Evolutionary conservation across 2,797 vertebrate genomes (phyloP).

Genomic region (Austrolebias charrua): DNA sequence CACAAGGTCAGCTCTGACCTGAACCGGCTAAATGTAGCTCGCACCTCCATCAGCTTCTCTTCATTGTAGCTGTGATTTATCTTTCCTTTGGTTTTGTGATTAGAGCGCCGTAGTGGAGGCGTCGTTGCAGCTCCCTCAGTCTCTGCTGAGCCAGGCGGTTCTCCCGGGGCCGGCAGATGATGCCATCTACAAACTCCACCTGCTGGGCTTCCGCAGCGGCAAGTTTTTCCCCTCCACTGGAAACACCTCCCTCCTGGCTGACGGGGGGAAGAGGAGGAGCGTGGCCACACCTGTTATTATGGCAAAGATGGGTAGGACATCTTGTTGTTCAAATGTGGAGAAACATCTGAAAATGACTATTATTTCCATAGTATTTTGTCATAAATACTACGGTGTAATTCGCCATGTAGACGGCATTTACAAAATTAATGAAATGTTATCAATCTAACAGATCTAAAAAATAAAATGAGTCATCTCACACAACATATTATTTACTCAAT

Average conservation of each 20-base stretch:
- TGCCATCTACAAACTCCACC: constrained; percentile 88
- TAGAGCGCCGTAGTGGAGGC: constrained; percentile 93
- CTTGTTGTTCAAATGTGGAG: background rate
- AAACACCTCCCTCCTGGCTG: constrained; percentile 88
- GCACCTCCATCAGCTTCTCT: too few relatives aligned
- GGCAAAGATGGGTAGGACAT: constrained; percentile 87
- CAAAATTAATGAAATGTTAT: too few relatives aligned
- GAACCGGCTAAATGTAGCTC: too few relatives aligned
- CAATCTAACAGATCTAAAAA: too few relatives aligned
- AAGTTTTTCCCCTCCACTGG: constrained; percentile 94
- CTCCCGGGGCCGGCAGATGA: constrained; percentile 82
- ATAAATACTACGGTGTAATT: too few relatives aligned
- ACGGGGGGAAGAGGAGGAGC: constrained; percentile 86
- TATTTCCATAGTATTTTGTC: too few relatives aligned
- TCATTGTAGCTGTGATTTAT: background rate
- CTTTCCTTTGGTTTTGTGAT: too few relatives aligned
- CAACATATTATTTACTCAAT: too few relatives aligned
- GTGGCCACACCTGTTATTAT: constrained; percentile 95
- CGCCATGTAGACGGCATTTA: too few relatives aligned
- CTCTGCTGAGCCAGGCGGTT: constrained; percentile 83
- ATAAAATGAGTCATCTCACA: too few relatives aligned
- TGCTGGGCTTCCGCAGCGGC: constrained; percentile 95
- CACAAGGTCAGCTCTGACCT: constrained; percentile 82
- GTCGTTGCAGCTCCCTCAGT: constrained; percentile 91
- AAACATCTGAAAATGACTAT: too few relatives aligned